phyloP scores from a whole-genome alignment of 1,140 invertebrate genomes.

The Cotesia typhae region DNA sequence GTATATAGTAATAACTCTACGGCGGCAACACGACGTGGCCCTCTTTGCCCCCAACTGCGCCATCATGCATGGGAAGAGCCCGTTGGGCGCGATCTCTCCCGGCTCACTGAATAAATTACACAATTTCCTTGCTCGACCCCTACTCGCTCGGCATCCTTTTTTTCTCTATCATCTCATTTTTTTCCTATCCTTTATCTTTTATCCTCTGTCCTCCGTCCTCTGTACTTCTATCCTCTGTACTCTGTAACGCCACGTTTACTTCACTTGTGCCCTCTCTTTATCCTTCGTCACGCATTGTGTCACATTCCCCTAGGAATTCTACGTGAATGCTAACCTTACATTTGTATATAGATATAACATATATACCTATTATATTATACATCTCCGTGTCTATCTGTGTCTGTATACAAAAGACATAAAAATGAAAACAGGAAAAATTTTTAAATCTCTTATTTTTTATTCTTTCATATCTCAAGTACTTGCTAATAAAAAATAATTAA shows the following conservation, averaged over 20 bases:
- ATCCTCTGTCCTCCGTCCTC: no score
- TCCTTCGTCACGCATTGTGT: constrained; percentile 36
- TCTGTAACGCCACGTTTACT: no score
- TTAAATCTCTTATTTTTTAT: no score
- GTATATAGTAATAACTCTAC: no score
- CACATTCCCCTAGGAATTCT: constrained; percentile 15
- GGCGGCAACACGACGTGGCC: no score
- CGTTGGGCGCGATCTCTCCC: constrained; percentile 37
- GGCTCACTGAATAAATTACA: constrained; percentile 49
- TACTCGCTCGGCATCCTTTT: constrained; percentile 9
- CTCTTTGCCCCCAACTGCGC: constrained; percentile 11
- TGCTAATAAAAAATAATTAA: no score
- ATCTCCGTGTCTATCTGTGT: no score
- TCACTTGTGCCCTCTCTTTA: background rate
- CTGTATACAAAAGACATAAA: no score
- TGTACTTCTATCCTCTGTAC: no score
- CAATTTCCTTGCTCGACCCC: constrained; percentile 44
- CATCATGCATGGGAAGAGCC: constrained; percentile 26
- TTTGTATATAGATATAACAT: background rate
- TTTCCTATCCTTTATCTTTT: background rate
- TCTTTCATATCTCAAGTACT: no score
- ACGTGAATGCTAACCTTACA: constrained; percentile 28
- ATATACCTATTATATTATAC: no score
- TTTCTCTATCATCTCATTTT: background rate
- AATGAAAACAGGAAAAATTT: no score